Percentiles rank a stretch among this genome's conserved stretches.
Evolutionary conservation across 2,888 invertebrate genomes (phyloP).

Genomic region (Aphodius granarius): DNA sequence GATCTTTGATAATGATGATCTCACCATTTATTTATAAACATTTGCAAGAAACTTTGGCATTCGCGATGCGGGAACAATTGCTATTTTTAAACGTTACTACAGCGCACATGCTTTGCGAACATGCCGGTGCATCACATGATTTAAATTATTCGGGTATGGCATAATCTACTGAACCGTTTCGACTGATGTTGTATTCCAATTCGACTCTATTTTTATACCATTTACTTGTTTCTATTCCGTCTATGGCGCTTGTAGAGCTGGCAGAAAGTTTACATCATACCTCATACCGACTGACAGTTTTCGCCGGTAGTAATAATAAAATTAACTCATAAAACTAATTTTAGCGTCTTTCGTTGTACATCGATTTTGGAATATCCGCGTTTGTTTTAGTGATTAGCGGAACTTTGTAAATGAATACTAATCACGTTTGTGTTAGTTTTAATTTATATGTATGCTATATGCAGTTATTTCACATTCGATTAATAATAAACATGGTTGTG

Average conservation of each 20-base stretch:
- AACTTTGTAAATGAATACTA: not conserved
- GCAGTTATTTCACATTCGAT: too few relatives aligned
- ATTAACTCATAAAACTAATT: not conserved
- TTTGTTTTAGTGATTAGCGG: not conserved
- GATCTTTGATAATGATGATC: constrained; percentile 31
- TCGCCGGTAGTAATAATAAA: not conserved
- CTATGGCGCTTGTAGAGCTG: not conserved
- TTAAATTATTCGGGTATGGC: not conserved
- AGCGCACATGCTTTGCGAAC: not conserved
- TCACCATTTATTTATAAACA: constrained; percentile 40
- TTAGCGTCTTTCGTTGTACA: not conserved
- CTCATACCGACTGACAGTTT: not conserved
- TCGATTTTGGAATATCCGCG: not conserved
- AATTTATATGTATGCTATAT: too few relatives aligned
- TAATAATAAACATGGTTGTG: too few relatives aligned
- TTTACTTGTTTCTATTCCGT: not conserved
- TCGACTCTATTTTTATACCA: not conserved
- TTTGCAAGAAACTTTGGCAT: constrained; percentile 37
- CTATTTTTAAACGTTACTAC: constrained; percentile 36
- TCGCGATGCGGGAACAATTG: constrained; percentile 33
- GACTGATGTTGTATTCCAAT: not conserved
- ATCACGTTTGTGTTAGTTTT: not conserved
- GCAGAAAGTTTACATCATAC: not conserved
- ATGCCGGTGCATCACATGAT: not conserved
- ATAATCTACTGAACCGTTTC: not conserved